Percentiles rank a stretch among this genome's conserved stretches.
phyloP scores from a whole-genome alignment of 23 tunicate species.

The Ciona savignyi region DNA sequence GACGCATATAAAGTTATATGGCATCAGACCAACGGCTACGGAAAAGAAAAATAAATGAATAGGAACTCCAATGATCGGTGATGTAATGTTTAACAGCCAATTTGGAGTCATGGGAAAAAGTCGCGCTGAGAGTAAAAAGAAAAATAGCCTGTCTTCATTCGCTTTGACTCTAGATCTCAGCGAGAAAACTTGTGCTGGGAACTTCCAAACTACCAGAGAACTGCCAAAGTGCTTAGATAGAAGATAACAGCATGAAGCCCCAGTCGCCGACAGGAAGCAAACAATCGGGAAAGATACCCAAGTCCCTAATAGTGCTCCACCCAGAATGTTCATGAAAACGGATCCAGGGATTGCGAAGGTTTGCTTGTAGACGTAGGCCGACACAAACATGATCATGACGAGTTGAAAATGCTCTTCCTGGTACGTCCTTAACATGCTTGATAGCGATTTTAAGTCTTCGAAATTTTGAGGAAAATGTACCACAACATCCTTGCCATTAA shows the following conservation, averaged over 20 bases:
- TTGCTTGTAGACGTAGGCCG: conserved; percentile 76
- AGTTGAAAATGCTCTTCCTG: conserved; percentile 19
- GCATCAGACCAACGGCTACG: conserved; percentile 65
- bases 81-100: conserved; percentile 58
- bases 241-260: conserved; percentile 50
- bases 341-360: conserved; percentile 90
- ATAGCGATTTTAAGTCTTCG: conserved; percentile 35
- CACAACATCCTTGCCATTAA: neutral
- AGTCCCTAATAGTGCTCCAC: conserved; percentile 56
- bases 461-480: conserved; percentile 58
- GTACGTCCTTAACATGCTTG: conserved; percentile 16
- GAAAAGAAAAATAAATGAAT: conserved; percentile 42
- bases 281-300: conserved; percentile 43
- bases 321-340: conserved; percentile 56
- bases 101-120: conserved; percentile 65
- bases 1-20: conserved; percentile 75
- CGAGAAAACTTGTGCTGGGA: conserved; percentile 22
- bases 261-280: conserved; percentile 40
- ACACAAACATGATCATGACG: conserved; percentile 37
- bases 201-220: conserved; percentile 8
- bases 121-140: conserved; percentile 52
- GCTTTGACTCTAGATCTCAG: conserved; percentile 13
- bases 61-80: conserved; percentile 49
- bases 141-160: conserved; percentile 36
- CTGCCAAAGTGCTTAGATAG: conserved; percentile 54